Base-by-base conservation (phyloP, 2,888 invertebrate genomes). In the Aporophyla lueneburgensis region DNA sequence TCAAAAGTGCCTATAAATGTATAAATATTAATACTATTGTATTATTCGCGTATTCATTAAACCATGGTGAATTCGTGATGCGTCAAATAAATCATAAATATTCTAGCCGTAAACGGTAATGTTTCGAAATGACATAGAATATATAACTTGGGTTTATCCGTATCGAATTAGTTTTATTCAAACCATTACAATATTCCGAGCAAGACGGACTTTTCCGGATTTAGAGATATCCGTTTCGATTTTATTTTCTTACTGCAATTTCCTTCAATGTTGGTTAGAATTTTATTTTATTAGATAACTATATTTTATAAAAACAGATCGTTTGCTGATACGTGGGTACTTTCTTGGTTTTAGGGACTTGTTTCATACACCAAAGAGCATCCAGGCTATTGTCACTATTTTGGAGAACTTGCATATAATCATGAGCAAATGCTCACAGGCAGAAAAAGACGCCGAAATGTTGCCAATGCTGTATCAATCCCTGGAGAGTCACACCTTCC, bases 331-430 rank as follows among this genome's bases (percentile, higher is more conserved):
- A 16, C 19, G 21, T n/a, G 4, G 6, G 51, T 40, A 16, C 67
- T 43, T n/a, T 4, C 43, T 83, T 86, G 83, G 83, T 92, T 93
- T 89, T 87, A 98, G 98, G 92, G 96, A 96, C 85, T 97, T 99
- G 76, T 98, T 98, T 95, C 97, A 97, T 84, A 97, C 98, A 69
- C 98, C 98, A 43, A 98, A 98, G 95, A 98, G 98, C 77, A 98
- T 98, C 80, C 98, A 98, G 94, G 99, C 99, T 19, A 98, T 98
- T 0, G 99, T 99, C 10, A 98, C 98, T 68, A 97, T 99, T 77
- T 95, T 99, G 90, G 99, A 99, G 95, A 99, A 99, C 93, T 96
- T 99, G 88, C 99, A 99, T 94, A 96, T 98, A 83, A 98, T 99
- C 83, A 97, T 99, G 93, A 98, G 98, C 91, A 99, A 99, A 95